Base-by-base conservation (phyloP, 2,888 invertebrate species). In the Dorcus hopei region DNA sequence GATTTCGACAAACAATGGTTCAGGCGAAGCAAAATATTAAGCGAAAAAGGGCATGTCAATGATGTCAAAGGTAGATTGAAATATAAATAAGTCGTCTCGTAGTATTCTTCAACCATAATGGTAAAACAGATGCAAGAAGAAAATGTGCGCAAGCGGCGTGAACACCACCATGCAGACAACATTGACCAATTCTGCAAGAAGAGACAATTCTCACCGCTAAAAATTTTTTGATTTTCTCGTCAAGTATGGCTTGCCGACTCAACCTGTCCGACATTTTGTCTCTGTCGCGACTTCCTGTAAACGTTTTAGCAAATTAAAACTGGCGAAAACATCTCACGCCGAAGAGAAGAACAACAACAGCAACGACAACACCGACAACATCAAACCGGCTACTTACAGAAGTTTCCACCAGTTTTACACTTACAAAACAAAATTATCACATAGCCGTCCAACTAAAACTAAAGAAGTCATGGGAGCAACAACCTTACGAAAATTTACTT, bases 211-310 rank as follows among this genome's bases (percentile, higher is more conserved):
- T 85, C 90, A 94, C 94, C 91, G 92, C 92, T 83, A 93, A 83
- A 82, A 93, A 94, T 81, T 91, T 93, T 88, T 93, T 90, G 83
- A 93, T 93, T 87, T 93, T 92, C 83, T 93, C 91, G 80, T 92
- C 91, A 82, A 93, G 87, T 80, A 92, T 89, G 81, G 91, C 91
- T 80, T 90, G 90, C 74, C 89, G 89, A 85, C 89, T 90, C 80
- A 87, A 85, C 79, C 86, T 85, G 80, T 89, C 88, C 77, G 85
- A 83, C 80, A 85, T 82, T 82, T 86, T 86, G 83, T 86, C 85
- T 82, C 84, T 85, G 79, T 81, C 82, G 80, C 82, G 72, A 72
- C 70, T 70, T 65, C 76, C 76, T 74, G 73, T 58, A 74, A 74
- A 71, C 69, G 72, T 67, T 59, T 45, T 45, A 58, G 49, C 57